Base-by-base conservation (phyloP, 2,888 invertebrate genomes). In the Drosophila crucigera region DNA sequence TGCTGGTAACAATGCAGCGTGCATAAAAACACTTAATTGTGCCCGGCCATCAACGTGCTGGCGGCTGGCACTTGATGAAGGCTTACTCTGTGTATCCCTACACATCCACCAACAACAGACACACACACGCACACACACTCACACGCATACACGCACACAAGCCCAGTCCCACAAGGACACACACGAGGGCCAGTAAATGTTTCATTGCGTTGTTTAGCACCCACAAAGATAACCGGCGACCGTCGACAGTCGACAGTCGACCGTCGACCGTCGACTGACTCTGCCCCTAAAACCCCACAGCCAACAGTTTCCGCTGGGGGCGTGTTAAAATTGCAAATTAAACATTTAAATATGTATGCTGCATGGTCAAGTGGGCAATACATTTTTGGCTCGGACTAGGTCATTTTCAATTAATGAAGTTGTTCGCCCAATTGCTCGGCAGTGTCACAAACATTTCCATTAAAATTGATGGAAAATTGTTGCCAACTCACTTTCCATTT, bases 1-100 rank as follows among this genome's bases (percentile, higher is more conserved):
- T 83, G 77, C 73, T 64, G 64, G 61, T 60, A 79, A 81, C 73
- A 82, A 79, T 74, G 80, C 87, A 71, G 88, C 73, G 80, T 84
- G 79, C 89, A 82, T 89, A 89, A 89, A 85, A 84, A 79, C 77
- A 87, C 90, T 89, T 86, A 89, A 86, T 86, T 86, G 89, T 87
- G 76, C 87, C 63, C 70, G 83, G 79, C 82, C 84, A 78, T 71
- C 89, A 85, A 78, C 89, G 76, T 76, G 89, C 70, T 59, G 56
- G 56, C 56, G 39, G 28, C 56, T 56, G 59, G 82, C 71, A 85
- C 70, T 79, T 87, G 82, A 75, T 77, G 83, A 78, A 59, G 78
- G 73, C 80, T 63, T 28, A 28, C 54, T 37, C 39, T n/a, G 39
- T 33, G 16, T 11, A 49, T 52, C 30, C 56, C 25, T 63, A 30